phyloP scores from a whole-genome alignment of 2,888 invertebrate genomes.

The Hyposoter didymator region DNA sequence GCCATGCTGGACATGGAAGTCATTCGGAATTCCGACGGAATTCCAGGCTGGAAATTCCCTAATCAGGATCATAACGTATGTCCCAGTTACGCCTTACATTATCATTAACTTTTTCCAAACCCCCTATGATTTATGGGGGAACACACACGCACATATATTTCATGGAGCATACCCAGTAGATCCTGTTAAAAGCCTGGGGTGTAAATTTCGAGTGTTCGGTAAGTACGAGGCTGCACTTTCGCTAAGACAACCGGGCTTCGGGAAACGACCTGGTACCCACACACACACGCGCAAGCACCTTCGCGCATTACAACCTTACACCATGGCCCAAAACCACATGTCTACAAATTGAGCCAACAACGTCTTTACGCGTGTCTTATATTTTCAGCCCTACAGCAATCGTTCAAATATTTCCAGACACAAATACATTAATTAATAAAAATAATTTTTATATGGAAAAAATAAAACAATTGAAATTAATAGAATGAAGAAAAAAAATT shows the following conservation, averaged over 20 bases:
- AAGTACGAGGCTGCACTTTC: constrained; percentile 56
- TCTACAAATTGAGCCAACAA: constrained; percentile 24
- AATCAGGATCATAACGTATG: constrained; percentile 4
- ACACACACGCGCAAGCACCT: not conserved
- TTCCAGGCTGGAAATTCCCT: constrained; percentile 1
- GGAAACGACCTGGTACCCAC: constrained; percentile 24
- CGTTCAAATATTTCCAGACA: not conserved
- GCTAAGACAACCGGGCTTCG: constrained; percentile 54
- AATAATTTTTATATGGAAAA: not conserved
- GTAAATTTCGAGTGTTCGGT: constrained; percentile 58
- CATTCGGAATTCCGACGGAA: not conserved
- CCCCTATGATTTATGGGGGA: constrained; percentile 10
- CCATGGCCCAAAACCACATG: constrained; percentile 17
- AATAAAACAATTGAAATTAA: not conserved
- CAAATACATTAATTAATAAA: not conserved
- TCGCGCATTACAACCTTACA: constrained; percentile 32
- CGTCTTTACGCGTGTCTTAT: not conserved
- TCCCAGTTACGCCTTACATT: not conserved
- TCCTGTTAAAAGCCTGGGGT: constrained; percentile 50
- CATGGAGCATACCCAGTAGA: constrained; percentile 48
- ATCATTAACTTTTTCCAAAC: constrained; percentile 34
- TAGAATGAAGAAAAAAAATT: too few relatives aligned
- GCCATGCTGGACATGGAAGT: not conserved
- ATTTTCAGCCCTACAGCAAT: not conserved
- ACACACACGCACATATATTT: constrained; percentile 38